Percentiles rank a stretch among this genome's conserved stretches.
These are phyloP conservation scores for Yponomeuta plumbellus DNA, from an alignment of 2,888 invertebrate species.

Conservation along the genomic window DNA sequence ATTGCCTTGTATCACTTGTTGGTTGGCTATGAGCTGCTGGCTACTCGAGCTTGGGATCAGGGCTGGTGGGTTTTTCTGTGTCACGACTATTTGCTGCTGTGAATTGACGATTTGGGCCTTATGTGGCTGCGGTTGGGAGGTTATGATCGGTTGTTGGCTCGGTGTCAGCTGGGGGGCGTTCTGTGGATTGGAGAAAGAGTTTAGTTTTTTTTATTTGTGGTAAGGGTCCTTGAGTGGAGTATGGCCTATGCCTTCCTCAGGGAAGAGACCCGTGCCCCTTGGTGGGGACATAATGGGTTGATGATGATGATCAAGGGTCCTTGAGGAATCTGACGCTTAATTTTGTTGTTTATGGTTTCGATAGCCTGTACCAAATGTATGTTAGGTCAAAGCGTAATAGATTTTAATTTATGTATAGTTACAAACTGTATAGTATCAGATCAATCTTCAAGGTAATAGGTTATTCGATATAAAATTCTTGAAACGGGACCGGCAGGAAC, in stretches of 20 bases:
- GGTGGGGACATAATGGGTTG: too few relatives aligned
- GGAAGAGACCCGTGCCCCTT: too few relatives aligned
- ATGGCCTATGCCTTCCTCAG: too few relatives aligned
- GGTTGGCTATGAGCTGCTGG: constrained; percentile 24
- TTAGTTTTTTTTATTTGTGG: background rate
- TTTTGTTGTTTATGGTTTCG: too few relatives aligned
- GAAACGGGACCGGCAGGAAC: too few relatives aligned
- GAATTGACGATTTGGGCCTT: constrained; percentile 70
- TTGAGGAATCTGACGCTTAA: background rate
- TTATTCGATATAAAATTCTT: too few relatives aligned
- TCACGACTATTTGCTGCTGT: constrained; percentile 62
- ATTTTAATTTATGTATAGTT: too few relatives aligned
- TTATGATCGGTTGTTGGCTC: constrained; percentile 69
- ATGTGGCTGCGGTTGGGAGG: constrained; percentile 70
- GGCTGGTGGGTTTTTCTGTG: constrained; percentile 62
- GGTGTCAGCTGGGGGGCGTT: constrained; percentile 62
- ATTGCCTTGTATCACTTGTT: constrained; percentile 33
- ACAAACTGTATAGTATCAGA: too few relatives aligned
- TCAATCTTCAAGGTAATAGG: too few relatives aligned
- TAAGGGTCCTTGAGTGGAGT: background rate
- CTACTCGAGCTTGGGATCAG: constrained; percentile 48
- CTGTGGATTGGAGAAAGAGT: constrained; percentile 32
- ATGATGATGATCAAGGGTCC: too few relatives aligned
- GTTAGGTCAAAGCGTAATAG: too few relatives aligned
- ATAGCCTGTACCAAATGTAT: too few relatives aligned